Evolutionary conservation across 2,888 invertebrate genomes (phyloP).

Genomic region (Ophion ellenae): DNA sequence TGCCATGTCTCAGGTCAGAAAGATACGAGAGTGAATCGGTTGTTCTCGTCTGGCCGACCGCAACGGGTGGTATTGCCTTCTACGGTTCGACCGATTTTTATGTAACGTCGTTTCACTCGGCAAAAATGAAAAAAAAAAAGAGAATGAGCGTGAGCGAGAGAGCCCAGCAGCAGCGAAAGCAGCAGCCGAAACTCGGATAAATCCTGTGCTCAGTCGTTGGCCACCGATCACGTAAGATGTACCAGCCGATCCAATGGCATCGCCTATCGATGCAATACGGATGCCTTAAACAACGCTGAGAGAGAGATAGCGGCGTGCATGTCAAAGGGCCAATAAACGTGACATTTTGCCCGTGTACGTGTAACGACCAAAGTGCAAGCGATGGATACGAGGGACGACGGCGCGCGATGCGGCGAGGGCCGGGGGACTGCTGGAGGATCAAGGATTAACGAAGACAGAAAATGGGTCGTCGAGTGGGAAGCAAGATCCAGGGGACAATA

Average conservation of each 20-base stretch:
- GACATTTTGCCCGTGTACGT: conserved; percentile 4
- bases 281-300: background rate
- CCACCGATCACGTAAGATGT: conserved; percentile 21
- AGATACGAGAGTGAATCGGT: conserved; percentile 62
- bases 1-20: conserved; percentile 36
- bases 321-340: conserved; percentile 9
- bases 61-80: conserved; percentile 64
- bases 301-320: background rate
- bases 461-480: conserved; percentile 54
- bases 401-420: background rate
- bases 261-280: conserved; percentile 21
- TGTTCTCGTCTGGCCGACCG: conserved; percentile 55
- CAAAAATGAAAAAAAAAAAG: conserved; percentile 17
- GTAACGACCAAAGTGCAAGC: conserved; percentile 16
- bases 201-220: conserved; percentile 21
- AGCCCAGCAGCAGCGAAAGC: background rate
- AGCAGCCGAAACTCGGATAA: conserved; percentile 12
- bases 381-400: background rate
- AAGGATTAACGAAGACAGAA: conserved; percentile 26
- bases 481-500: conserved; percentile 11
- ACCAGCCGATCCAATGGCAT: background rate
- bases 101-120: conserved; percentile 55
- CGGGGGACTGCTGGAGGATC: conserved; percentile 11
- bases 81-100: conserved; percentile 63
- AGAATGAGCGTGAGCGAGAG: conserved; percentile 13